Evolutionary conservation across 1,140 invertebrate genomes (phyloP).

Genomic region (Homarus americanus): DNA sequence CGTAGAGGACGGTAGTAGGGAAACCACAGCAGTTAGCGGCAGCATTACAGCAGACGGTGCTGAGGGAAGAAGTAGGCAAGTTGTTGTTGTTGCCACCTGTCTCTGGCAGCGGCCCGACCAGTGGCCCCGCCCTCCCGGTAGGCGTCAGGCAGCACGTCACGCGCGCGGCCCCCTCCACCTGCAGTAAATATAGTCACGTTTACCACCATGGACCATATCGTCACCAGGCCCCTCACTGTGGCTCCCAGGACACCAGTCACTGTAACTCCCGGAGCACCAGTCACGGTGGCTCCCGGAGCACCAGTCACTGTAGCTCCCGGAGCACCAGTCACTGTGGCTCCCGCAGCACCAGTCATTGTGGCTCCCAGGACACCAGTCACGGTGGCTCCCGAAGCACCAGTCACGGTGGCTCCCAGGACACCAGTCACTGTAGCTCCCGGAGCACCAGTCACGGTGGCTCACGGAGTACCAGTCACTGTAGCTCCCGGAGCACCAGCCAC

Average conservation of each 20-base stretch:
- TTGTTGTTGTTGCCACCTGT: not conserved
- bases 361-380: not conserved
- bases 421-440: not conserved
- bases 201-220: not conserved
- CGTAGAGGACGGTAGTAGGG: conserved; percentile 38
- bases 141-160: conserved; percentile 24
- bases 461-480: not conserved
- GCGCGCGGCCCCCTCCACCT: conserved; percentile 19
- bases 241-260: not conserved
- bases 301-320: not conserved
- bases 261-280: not conserved
- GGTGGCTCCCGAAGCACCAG: not conserved
- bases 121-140: conserved; percentile 18
- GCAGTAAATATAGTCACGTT: conserved; percentile 48
- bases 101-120: conserved; percentile 15
- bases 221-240: not conserved
- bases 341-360: not conserved
- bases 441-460: too few relatives aligned
- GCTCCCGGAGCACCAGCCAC: not conserved
- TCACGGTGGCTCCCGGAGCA: not conserved
- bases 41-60: conserved; percentile 27
- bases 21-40: not conserved
- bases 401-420: not conserved
- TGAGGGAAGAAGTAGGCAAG: not conserved
- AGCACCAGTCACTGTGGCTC: not conserved